Percentiles rank a stretch among this genome's conserved stretches.
phyloP scores from a whole-genome alignment of 1,140 invertebrate genomes.

The Leptestheria dahalacensis region DNA sequence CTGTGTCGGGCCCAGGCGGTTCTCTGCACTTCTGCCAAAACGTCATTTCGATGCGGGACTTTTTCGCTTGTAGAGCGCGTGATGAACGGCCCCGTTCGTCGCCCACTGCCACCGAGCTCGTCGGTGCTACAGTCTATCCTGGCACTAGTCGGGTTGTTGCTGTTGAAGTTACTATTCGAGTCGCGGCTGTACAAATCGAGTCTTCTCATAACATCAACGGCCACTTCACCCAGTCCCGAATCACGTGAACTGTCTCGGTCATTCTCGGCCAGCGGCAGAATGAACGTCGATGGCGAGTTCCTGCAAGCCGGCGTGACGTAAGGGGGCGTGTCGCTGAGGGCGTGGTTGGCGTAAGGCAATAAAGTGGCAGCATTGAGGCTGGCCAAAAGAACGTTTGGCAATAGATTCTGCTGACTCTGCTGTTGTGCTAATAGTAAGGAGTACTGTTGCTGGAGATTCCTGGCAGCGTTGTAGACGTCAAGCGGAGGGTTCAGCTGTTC shows the following conservation, averaged over 20 bases:
- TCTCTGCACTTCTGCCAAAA: constrained; percentile 61
- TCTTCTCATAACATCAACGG: no score
- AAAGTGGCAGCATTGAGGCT: no score
- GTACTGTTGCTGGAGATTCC: constrained; percentile 16
- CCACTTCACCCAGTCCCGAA: not conserved
- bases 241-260: constrained; percentile 1
- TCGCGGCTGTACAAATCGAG: no score
- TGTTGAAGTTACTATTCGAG: no score
- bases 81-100: constrained; percentile 34
- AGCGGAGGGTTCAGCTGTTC: no score
- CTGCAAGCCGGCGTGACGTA: not conserved
- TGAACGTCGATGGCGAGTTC: constrained; percentile 1
- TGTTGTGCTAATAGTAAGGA: constrained; percentile 15
- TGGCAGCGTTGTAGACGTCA: no score
- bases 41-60: constrained; percentile 60
- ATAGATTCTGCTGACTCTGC: constrained; percentile 2
- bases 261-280: constrained; percentile 10
- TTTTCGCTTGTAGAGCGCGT: constrained; percentile 68
- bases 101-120: no score
- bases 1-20: constrained; percentile 69
- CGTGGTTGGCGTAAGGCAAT: no score
- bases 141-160: no score
- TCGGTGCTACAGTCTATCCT: no score
- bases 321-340: no score
- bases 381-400: no score